phyloP scores from a whole-genome alignment of 1,140 invertebrate species.

The Dreissena rostriformis region DNA sequence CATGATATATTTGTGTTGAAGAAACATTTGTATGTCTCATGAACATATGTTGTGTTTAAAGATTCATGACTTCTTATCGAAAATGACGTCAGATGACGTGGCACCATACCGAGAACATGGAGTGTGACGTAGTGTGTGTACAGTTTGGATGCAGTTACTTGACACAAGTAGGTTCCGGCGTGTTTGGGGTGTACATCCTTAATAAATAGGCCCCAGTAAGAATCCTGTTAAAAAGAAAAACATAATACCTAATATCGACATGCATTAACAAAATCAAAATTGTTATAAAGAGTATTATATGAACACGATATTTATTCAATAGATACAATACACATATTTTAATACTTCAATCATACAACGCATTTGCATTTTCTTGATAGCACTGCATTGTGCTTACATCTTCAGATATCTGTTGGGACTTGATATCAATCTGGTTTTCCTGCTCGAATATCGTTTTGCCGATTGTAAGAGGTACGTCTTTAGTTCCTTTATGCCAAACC shows the following conservation, averaged over 20 bases:
- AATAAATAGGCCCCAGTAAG: slow-evolving; percentile 25
- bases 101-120: no score
- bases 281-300: background rate
- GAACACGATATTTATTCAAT: background rate
- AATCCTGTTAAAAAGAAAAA: slow-evolving; percentile 5
- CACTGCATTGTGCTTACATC: background rate
- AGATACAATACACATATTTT: no score
- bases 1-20: no score
- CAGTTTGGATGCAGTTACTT: no score
- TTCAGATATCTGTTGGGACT: slow-evolving; percentile 29
- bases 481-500: slow-evolving; percentile 22
- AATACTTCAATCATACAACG: no score
- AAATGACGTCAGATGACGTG: no score
- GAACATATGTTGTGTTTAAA: no score
- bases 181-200: slow-evolving; percentile 33
- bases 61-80: no score
- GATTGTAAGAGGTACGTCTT: slow-evolving; percentile 36
- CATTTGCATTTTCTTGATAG: no score
- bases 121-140: no score
- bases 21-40: no score
- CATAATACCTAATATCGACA: background rate
- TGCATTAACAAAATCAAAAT: background rate
- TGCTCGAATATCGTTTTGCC: slow-evolving; percentile 18
- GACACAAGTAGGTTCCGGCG: slow-evolving; percentile 35
- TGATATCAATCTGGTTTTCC: slow-evolving; percentile 22